Evolutionary conservation across 2,113 vertebrate species (phyloP).

Genomic region (Oncorhynchus masou): DNA sequence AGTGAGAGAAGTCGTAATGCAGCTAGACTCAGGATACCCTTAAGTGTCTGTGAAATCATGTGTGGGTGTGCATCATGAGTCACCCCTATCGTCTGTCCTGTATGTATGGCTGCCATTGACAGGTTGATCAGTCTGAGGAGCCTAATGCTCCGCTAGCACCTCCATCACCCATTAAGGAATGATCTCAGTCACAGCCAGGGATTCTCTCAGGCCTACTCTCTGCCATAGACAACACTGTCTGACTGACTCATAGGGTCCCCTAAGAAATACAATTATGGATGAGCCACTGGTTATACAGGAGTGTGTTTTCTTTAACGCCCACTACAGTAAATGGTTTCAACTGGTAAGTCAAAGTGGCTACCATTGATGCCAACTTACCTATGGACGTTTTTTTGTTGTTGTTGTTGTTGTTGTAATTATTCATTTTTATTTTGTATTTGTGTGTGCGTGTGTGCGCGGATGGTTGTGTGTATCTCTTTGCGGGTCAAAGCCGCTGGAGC

Average conservation of each 20-base stretch:
- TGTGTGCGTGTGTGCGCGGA: not conserved
- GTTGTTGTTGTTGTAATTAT: not conserved
- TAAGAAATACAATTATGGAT: too few relatives aligned
- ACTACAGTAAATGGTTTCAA: too few relatives aligned
- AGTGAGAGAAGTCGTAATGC: not conserved
- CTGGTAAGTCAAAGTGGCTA: too few relatives aligned
- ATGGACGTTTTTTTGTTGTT: not conserved
- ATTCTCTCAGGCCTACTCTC: not conserved
- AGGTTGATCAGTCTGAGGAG: not conserved
- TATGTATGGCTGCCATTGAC: not conserved
- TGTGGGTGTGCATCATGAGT: slow-evolving; percentile 15
- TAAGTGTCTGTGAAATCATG: slow-evolving; percentile 7
- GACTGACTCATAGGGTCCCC: too few relatives aligned
- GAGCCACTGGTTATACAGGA: too few relatives aligned
- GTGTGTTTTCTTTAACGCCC: too few relatives aligned
- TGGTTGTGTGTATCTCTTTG: slow-evolving; percentile 43
- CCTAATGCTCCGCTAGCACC: not conserved
- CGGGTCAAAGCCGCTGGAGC: slow-evolving; percentile 70
- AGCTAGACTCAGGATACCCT: slow-evolving; percentile 23
- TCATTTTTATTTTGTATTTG: not conserved
- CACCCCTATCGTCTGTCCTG: not conserved
- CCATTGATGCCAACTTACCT: too few relatives aligned
- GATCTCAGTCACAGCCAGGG: not conserved
- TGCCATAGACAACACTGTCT: too few relatives aligned
- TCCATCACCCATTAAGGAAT: not conserved